Evolutionary conservation across 2,888 invertebrate genomes (phyloP).

Genomic region (Petrolisthes cinctipes): DNA sequence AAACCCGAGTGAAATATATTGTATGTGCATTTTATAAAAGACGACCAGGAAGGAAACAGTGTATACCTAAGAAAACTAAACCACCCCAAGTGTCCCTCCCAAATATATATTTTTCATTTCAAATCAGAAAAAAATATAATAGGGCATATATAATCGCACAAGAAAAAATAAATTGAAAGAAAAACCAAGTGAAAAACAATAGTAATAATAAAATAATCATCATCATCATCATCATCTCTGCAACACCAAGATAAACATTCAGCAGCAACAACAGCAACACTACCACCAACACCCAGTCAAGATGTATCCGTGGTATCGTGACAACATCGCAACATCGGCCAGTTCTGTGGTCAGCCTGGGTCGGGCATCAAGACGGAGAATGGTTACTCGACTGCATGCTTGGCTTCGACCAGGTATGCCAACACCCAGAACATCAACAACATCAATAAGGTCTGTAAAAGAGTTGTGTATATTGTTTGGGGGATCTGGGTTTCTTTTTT

Average conservation of each 20-base stretch:
- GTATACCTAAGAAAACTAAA: too few relatives aligned
- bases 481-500: not conserved
- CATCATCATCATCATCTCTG: not conserved
- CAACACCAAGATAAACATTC: not conserved
- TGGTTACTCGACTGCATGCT: conserved; percentile 77
- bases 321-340: conserved; percentile 66
- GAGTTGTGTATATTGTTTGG: not conserved
- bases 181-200: too few relatives aligned
- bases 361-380: conserved; percentile 67
- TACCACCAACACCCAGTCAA: conserved; percentile 25
- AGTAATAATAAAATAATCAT: not conserved
- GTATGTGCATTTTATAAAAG: too few relatives aligned
- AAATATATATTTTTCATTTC: too few relatives aligned
- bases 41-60: too few relatives aligned
- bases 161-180: too few relatives aligned
- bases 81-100: too few relatives aligned
- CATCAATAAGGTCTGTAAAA: conserved; percentile 74
- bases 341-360: conserved; percentile 66
- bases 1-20: too few relatives aligned
- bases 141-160: too few relatives aligned
- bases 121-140: too few relatives aligned
- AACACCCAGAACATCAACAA: conserved; percentile 70
- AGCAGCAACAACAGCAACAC: not conserved
- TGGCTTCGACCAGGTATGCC: conserved; percentile 76
- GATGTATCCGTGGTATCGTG: conserved; percentile 66